Percentiles rank a stretch among this genome's conserved stretches.
These are phyloP conservation scores for Zonotrichia albicollis DNA, from an alignment of 2,797 vertebrate genomes.

Conservation along the genomic window DNA sequence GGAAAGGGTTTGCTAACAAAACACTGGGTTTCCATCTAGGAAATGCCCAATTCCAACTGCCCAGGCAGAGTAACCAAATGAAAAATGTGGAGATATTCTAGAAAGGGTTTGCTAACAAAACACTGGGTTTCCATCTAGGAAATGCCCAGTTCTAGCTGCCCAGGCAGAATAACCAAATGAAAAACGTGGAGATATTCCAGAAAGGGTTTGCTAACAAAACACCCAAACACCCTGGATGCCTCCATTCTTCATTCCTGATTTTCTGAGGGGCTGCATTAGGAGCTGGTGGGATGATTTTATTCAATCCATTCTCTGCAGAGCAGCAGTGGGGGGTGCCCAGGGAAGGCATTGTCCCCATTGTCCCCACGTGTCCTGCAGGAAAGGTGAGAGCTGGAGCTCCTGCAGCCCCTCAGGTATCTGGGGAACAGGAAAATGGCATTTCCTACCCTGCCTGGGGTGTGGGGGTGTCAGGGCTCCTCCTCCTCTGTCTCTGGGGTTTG, in stretches of 20 bases:
- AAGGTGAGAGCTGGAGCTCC: too few species aligned
- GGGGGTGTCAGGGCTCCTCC: fast-evolving
- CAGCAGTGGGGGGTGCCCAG: fast-evolving
- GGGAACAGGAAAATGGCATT: neutral
- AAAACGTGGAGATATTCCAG: too few species aligned
- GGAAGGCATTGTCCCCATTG: neutral
- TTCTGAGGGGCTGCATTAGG: neutral
- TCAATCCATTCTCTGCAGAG: too few species aligned
- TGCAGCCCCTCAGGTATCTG: neutral
- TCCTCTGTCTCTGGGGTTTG: neutral
- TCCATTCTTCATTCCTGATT: neutral
- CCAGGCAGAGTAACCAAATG: too few species aligned
- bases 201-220: neutral
- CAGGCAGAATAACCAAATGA: too few species aligned
- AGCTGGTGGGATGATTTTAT: neutral
- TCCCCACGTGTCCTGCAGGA: neutral
- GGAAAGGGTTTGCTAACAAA: neutral
- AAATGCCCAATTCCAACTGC: too few species aligned
- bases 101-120: neutral
- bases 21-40: too few species aligned
- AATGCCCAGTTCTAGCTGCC: too few species aligned
- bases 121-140: too few species aligned
- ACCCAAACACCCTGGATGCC: fast-evolving
- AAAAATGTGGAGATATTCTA: too few species aligned
- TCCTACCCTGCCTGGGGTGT: neutral